These are phyloP conservation scores for Syngnathus floridae DNA, from an alignment of 2,113 vertebrate species.

Conservation along the genomic window DNA sequence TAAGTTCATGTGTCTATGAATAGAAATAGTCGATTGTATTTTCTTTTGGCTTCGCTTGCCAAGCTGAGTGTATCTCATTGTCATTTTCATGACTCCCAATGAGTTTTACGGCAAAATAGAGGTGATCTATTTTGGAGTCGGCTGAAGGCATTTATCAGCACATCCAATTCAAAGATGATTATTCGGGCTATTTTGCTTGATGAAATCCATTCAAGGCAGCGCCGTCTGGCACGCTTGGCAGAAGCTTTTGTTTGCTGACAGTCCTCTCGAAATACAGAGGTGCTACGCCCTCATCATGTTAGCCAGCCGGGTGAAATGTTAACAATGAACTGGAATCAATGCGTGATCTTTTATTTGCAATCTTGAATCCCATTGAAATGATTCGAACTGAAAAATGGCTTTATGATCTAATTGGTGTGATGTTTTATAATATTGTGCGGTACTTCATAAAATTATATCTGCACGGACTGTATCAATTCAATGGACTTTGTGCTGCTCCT, in stretches of 20 bases:
- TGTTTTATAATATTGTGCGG: too few species aligned
- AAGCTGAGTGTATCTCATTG: slow-evolving; percentile 2
- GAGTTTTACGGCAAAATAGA: slow-evolving; percentile 17
- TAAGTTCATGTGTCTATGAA: slow-evolving; percentile 14
- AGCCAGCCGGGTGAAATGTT: not conserved
- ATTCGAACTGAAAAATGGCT: too few species aligned
- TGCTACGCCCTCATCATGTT: not conserved
- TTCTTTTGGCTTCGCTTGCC: not conserved
- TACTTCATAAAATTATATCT: too few species aligned
- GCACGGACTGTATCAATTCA: too few species aligned
- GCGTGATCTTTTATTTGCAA: not conserved
- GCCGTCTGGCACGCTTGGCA: too few species aligned
- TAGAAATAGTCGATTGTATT: slow-evolving; percentile 6
- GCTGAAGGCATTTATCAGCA: slow-evolving; percentile 14
- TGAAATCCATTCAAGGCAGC: not conserved
- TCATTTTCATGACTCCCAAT: slow-evolving; percentile 36
- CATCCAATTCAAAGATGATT: not conserved
- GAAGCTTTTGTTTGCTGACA: not conserved
- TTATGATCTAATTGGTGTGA: too few species aligned
- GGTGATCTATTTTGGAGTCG: slow-evolving; percentile 1
- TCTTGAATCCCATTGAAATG: not conserved
- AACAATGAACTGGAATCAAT: slow-evolving; percentile 1
- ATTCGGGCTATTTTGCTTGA: not conserved
- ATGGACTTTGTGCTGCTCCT: too few species aligned
- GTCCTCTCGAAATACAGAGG: not conserved